Evolutionary conservation across 2,888 invertebrate species (phyloP).

Genomic region (Apotomis betuletana): DNA sequence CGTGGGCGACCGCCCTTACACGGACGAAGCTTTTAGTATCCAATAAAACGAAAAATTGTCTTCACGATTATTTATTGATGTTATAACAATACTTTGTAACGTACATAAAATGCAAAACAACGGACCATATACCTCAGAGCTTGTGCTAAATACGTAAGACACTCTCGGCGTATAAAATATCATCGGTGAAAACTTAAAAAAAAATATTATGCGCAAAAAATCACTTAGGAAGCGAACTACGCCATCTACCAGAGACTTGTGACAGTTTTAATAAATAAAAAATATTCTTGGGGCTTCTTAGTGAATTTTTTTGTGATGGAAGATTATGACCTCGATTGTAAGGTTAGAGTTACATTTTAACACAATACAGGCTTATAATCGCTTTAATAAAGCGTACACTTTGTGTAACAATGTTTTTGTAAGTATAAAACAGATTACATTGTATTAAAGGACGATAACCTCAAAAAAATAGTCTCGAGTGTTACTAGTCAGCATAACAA

Average conservation of each 20-base stretch:
- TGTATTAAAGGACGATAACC: too few species aligned
- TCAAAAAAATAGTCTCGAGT: too few species aligned
- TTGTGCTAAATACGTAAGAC: conserved; percentile 52
- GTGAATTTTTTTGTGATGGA: not conserved
- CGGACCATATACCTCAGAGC: conserved; percentile 42
- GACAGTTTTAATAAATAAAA: conserved; percentile 31
- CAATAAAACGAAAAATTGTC: conserved; percentile 45
- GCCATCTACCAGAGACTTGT: conserved; percentile 38
- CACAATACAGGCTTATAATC: not conserved
- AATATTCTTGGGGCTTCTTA: conserved; percentile 29
- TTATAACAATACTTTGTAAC: conserved; percentile 77
- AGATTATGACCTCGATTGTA: not conserved
- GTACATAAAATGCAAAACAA: conserved; percentile 68
- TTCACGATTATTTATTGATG: conserved; percentile 70
- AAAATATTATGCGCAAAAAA: conserved; percentile 31
- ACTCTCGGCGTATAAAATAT: conserved; percentile 45
- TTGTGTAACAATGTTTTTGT: too few species aligned
- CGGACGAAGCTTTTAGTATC: not conserved
- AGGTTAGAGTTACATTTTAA: conserved; percentile 10
- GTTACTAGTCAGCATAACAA: too few species aligned
- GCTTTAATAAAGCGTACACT: too few species aligned
- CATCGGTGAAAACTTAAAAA: conserved; percentile 24
- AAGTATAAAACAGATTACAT: too few species aligned
- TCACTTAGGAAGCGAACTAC: conserved; percentile 21
- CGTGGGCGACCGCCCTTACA: too few species aligned